A percentile compares a stretch with the other conserved stretches of the same genome.
Evolutionary conservation across 1,140 invertebrate species (phyloP).

Genomic region (Macrostomum lignano): DNA sequence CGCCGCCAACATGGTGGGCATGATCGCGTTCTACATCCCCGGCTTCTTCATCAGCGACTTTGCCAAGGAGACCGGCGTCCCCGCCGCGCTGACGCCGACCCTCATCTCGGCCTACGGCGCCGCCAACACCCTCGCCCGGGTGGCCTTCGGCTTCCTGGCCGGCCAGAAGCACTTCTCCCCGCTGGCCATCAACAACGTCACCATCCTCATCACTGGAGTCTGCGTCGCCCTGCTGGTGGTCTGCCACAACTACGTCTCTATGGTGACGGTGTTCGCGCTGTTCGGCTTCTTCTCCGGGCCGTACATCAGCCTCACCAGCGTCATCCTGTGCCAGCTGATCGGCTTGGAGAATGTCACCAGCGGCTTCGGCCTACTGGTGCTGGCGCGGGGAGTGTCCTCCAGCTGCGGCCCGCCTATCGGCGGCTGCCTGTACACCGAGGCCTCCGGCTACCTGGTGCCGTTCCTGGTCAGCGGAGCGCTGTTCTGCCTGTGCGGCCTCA

Average conservation of each 20-base stretch:
- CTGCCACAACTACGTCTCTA: constrained; percentile 35
- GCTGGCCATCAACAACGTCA: constrained; percentile 57
- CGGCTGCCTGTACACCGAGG: too few species aligned
- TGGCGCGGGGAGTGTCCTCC: too few species aligned
- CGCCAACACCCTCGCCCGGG: constrained; percentile 35
- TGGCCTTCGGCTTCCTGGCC: constrained; percentile 32
- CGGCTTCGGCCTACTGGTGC: too few species aligned
- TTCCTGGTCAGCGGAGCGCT: too few species aligned
- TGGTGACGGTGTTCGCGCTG: constrained; percentile 50
- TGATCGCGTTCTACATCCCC: constrained; percentile 82
- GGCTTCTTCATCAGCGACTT: constrained; percentile 46
- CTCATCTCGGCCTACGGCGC: constrained; percentile 53
- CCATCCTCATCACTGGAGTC: constrained; percentile 50
- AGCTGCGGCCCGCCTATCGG: too few species aligned
- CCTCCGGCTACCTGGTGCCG: too few species aligned
- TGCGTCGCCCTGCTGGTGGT: constrained; percentile 43
- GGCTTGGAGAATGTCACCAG: constrained; percentile 69
- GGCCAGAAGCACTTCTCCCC: constrained; percentile 42
- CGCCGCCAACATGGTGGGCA: constrained; percentile 57
- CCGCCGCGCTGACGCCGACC: constrained; percentile 32
- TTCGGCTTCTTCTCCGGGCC: constrained; percentile 61
- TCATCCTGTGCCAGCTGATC: constrained; percentile 74
- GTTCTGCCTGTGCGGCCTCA: too few species aligned
- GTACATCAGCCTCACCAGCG: constrained; percentile 59
- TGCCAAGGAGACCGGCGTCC: constrained; percentile 12